phyloP scores from a whole-genome alignment of 2,797 vertebrate species.

The Macropus fuliginosus region DNA sequence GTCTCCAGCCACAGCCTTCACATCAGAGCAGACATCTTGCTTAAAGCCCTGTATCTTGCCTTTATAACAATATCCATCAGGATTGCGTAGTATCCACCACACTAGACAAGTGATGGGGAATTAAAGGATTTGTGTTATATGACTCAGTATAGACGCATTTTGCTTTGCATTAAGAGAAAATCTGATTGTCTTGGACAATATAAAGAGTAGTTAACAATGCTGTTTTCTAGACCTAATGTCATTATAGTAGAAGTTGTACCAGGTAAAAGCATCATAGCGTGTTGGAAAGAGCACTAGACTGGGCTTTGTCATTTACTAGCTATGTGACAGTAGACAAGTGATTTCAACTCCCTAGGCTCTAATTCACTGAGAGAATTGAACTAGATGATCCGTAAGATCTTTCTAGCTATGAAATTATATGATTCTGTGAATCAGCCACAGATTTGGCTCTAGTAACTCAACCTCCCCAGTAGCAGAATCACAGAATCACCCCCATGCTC shows the following conservation, averaged over 20 bases:
- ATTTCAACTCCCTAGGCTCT: conserved; percentile 35
- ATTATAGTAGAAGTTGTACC: not conserved
- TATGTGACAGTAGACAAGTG: not conserved
- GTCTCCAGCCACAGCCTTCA: not conserved
- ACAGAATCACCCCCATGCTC: too few species aligned
- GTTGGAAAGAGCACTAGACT: not conserved
- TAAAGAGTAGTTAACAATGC: not conserved
- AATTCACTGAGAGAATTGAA: not conserved
- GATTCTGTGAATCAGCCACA: not conserved
- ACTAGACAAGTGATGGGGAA: too few species aligned
- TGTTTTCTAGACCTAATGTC: conserved; percentile 43
- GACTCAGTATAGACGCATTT: conserved; percentile 11
- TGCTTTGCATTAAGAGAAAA: conserved; percentile 2
- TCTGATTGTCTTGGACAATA: not conserved
- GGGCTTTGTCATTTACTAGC: not conserved
- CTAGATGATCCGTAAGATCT: not conserved
- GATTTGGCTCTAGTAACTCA: not conserved
- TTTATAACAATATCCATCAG: not conserved
- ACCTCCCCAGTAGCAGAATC: too few species aligned
- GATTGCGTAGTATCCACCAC: not conserved
- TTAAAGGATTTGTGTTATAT: not conserved
- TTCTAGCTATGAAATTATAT: not conserved
- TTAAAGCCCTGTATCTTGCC: not conserved
- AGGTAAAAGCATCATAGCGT: conserved; percentile 5
- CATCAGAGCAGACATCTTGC: not conserved